A percentile compares a stretch with the other conserved stretches of the same genome.
phyloP scores from a whole-genome alignment of 2,113 vertebrate genomes.

The Ageneiosus marmoratus region DNA sequence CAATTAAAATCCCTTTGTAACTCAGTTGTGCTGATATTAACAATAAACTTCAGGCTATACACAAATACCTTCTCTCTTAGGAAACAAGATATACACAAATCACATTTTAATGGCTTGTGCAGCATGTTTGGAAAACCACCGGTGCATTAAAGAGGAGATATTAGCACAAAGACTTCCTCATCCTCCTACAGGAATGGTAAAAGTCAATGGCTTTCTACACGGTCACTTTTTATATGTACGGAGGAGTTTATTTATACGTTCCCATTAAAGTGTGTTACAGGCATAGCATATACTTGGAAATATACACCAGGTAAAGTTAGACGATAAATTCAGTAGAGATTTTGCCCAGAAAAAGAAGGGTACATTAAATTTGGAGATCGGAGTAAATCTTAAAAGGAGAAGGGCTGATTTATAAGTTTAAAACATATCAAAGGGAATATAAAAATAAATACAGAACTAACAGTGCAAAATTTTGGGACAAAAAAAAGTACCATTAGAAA shows the following conservation, averaged over 20 bases:
- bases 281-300: slow-evolving; percentile 59
- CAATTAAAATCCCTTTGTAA: not conserved
- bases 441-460: slow-evolving; percentile 10
- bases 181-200: slow-evolving; percentile 77
- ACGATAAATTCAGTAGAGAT: slow-evolving; percentile 55
- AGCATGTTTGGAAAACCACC: slow-evolving; percentile 44
- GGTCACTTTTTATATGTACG: slow-evolving; percentile 73
- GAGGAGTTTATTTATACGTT: slow-evolving; percentile 77
- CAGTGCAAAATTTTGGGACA: not conserved
- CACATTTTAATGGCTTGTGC: slow-evolving; percentile 42
- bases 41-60: not conserved
- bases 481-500: slow-evolving; percentile 1
- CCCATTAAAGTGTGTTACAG: slow-evolving; percentile 74
- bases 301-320: slow-evolving; percentile 62
- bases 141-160: slow-evolving; percentile 72
- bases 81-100: slow-evolving; percentile 38
- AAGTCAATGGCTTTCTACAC: slow-evolving; percentile 75
- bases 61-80: not conserved
- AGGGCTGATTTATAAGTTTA: slow-evolving; percentile 32
- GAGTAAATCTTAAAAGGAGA: slow-evolving; percentile 52
- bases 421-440: slow-evolving; percentile 18
- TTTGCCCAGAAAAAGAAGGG: slow-evolving; percentile 35
- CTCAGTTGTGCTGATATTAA: not conserved
- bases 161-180: slow-evolving; percentile 72
- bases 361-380: slow-evolving; percentile 42